Evolutionary conservation across 2,888 invertebrate species (phyloP), one percentile per base, ranked within the genome.

Genomic region (Cartodere bifasciata): DNA sequence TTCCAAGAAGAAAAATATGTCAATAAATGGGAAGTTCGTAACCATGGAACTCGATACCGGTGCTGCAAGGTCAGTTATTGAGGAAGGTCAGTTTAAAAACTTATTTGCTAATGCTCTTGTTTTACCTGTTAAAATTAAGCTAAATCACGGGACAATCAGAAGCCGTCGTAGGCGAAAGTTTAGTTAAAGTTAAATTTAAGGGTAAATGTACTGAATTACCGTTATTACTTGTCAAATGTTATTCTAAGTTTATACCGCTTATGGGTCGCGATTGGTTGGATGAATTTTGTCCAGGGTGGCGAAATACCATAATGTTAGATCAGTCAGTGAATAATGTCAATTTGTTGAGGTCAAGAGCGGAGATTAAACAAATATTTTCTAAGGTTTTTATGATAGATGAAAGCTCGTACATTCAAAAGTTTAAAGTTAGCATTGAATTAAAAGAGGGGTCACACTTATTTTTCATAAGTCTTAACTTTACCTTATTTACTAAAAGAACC

Each of bases 401-500:
- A 20, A 16, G 9, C 12, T 12, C 15, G 12, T 9, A 5, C 4
- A 21, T 28, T 17, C 15, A 4, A 15, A 7, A 9, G 4, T 9
- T 23, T 4, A 10, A 15, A 28, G 16, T 7, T 9, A 28, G 16
- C 16, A 28, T 28, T 23, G 12, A 28, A n/a, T 28, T 17, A 28
- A 21, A 10, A n/a, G n/a, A 16, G 16, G 4, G 15, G 17, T 12
- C 15, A 28, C 15, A 12, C 2, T 7, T 10, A 6, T 13, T 13
- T 27, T 13, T 27, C 13, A 13, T 13, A 27, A 27, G 17, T 7
- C 4, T 16, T 23, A 28, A 28, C 16, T 9, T 6, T 9, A 20
- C 4, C 16, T 9, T 15, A 28, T 23, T n/a, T 22, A 28, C 14
- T 21, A 7, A 33, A 32, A 22, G 38, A 32, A 2, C 22, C 30